Evolutionary conservation across 2,113 vertebrate species (phyloP).

Genomic region (Heptranchias perlo): DNA sequence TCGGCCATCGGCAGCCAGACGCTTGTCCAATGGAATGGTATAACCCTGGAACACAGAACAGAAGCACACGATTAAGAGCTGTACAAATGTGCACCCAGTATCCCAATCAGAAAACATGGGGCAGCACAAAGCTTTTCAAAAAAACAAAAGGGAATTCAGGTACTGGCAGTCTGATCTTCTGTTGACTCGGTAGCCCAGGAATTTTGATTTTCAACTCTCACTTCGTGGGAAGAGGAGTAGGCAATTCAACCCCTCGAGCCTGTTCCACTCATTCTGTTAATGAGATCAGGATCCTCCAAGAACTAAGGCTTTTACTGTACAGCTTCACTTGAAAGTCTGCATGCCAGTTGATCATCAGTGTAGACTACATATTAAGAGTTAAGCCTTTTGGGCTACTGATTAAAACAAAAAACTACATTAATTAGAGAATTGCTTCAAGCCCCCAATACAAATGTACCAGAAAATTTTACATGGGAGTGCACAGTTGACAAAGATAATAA

Average conservation of each 20-base stretch:
- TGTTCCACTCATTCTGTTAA: background rate
- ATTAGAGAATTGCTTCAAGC: background rate
- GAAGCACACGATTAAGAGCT: slow-evolving; percentile 38
- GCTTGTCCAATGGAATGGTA: slow-evolving; percentile 95
- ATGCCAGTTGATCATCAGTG: background rate
- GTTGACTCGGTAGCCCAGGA: background rate
- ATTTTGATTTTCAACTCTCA: background rate
- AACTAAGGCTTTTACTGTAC: background rate
- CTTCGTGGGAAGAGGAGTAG: too few relatives aligned
- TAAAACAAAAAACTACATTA: background rate
- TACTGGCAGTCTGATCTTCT: background rate
- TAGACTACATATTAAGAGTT: background rate
- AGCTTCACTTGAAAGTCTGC: background rate
- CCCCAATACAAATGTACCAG: background rate
- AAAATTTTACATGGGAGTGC: background rate
- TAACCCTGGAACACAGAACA: slow-evolving; percentile 71
- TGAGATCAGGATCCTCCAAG: background rate
- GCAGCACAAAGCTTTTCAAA: background rate
- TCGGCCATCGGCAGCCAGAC: slow-evolving; percentile 89
- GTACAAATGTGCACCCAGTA: background rate
- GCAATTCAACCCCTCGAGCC: too few relatives aligned
- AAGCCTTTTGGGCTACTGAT: background rate
- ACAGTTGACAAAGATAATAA: background rate
- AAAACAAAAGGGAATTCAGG: background rate
- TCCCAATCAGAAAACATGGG: background rate